Conservation (phyloP, 2,113 vertebrate species). For the Lipophrys pholis region DNA sequence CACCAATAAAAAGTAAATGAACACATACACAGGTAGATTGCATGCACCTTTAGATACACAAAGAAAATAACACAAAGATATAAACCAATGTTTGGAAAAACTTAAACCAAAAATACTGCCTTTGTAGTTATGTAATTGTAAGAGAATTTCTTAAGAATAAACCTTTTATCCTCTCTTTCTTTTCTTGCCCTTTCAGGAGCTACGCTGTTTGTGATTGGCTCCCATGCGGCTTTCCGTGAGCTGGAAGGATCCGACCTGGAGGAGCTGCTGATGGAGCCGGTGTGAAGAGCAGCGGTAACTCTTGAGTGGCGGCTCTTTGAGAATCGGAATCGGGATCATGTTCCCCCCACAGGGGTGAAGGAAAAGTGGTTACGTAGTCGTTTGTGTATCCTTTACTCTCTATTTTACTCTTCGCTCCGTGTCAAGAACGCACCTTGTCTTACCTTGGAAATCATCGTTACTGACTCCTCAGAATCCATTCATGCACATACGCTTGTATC, state of each 20-base stretch:
- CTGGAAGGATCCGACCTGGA: slow-evolving; percentile 85
- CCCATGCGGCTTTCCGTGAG: slow-evolving; percentile 90
- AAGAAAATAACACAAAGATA: too few species aligned
- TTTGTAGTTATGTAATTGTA: neutral
- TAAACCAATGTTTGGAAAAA: too few species aligned
- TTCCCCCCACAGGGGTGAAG: slow-evolving; percentile 31
- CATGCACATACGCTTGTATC: slow-evolving; percentile 4
- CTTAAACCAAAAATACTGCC: too few species aligned
- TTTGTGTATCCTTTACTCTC: slow-evolving; percentile 16
- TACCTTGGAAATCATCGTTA: slow-evolving; percentile 44
- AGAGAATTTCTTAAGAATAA: neutral
- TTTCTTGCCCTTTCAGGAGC: slow-evolving; percentile 81
- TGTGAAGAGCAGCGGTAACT: slow-evolving; percentile 68
- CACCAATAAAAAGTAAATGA: too few species aligned
- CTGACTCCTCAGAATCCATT: slow-evolving; percentile 19
- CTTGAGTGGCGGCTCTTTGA: slow-evolving; percentile 9
- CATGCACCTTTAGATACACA: too few species aligned
- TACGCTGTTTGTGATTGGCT: slow-evolving; percentile 90
- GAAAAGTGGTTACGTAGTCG: slow-evolving; percentile 18
- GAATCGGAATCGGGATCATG: slow-evolving; percentile 21
- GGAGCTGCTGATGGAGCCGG: slow-evolving; percentile 89
- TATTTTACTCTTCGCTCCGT: slow-evolving; percentile 11
- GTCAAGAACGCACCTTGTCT: slow-evolving; percentile 37
- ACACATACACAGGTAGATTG: too few species aligned
- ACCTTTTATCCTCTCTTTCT: neutral